A percentile compares a stretch with the other conserved stretches of the same genome.
phyloP scores from a whole-genome alignment of 2,797 vertebrate genomes.

The Ceryle rudis region DNA sequence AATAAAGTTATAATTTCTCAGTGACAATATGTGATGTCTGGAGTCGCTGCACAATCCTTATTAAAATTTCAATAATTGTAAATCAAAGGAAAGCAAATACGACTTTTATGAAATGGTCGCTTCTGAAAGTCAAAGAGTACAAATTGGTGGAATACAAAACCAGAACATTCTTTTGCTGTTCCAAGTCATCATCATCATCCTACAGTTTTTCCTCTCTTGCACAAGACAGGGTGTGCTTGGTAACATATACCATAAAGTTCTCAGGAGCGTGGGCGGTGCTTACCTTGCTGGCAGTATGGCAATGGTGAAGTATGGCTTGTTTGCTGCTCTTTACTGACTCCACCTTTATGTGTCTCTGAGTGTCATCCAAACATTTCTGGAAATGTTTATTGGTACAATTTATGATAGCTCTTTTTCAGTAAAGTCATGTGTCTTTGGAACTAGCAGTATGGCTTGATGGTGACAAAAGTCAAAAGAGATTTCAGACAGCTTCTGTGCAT shows the following conservation, averaged over 20 bases:
- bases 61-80: constrained; percentile 83
- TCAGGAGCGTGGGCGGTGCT: fast-evolving
- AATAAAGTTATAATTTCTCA: constrained; percentile 82
- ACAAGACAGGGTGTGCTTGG: neutral
- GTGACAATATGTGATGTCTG: constrained; percentile 74
- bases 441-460: neutral
- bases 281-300: neutral
- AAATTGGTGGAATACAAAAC: constrained; percentile 26
- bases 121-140: constrained; percentile 63
- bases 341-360: neutral
- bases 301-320: neutral
- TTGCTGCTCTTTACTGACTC: neutral
- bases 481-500: neutral
- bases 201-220: neutral
- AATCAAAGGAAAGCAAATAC: constrained; percentile 81
- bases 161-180: neutral
- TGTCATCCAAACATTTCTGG: neutral
- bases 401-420: neutral
- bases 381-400: neutral
- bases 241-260: neutral
- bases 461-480: neutral
- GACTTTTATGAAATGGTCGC: constrained; percentile 67
- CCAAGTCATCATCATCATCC: neutral
- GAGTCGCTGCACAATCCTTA: constrained; percentile 76
- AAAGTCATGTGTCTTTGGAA: neutral